phyloP scores from a whole-genome alignment of 2,888 invertebrate species.

The Agelastica alni region DNA sequence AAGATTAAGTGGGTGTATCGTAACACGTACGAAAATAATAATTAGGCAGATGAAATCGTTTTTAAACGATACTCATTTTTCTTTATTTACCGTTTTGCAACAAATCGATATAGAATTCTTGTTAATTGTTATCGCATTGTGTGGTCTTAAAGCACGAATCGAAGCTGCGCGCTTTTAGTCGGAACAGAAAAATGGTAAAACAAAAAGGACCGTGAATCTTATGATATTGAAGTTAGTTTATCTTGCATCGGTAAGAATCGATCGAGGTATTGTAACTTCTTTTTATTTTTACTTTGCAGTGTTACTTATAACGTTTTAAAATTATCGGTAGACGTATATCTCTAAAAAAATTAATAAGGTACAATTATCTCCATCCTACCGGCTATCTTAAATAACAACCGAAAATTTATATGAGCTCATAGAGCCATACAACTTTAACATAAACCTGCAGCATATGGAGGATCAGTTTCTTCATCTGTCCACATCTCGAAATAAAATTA shows the following conservation, averaged over 20 bases:
- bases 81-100: slow-evolving; percentile 36
- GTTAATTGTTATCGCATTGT: slow-evolving; percentile 48
- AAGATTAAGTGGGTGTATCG: slow-evolving; percentile 48
- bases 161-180: slow-evolving; percentile 40
- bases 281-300: slow-evolving; percentile 21
- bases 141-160: slow-evolving; percentile 44
- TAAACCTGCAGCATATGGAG: too few relatives aligned
- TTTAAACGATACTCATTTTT: slow-evolving; percentile 38
- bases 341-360: background rate
- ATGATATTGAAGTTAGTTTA: slow-evolving; percentile 31
- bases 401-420: too few relatives aligned
- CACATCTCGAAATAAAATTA: too few relatives aligned
- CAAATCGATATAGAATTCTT: slow-evolving; percentile 45
- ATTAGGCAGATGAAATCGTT: slow-evolving; percentile 46
- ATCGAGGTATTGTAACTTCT: slow-evolving; percentile 19
- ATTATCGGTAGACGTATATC: slow-evolving; percentile 12
- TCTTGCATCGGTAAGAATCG: slow-evolving; percentile 31
- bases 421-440: too few relatives aligned
- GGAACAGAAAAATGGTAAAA: slow-evolving; percentile 35
- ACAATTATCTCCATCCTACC: background rate
- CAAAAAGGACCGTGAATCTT: slow-evolving; percentile 32
- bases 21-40: slow-evolving; percentile 49
- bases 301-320: slow-evolving; percentile 19
- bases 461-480: too few relatives aligned
- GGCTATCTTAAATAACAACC: too few relatives aligned